A percentile compares a stretch with the other conserved stretches of the same genome.
phyloP scores from a whole-genome alignment of 2,888 invertebrate genomes.

The Theretra japonica region DNA sequence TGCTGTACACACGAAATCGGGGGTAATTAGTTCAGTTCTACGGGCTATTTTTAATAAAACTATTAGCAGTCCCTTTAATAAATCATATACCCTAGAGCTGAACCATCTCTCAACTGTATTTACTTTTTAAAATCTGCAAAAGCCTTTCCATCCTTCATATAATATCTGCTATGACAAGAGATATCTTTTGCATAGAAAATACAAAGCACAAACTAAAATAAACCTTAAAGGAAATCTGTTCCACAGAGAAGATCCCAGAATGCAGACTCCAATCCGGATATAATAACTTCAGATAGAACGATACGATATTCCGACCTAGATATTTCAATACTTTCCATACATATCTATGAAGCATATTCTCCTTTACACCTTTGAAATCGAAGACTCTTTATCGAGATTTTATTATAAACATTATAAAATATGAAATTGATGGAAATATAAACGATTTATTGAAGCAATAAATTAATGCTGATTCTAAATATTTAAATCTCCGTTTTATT shows the following conservation, averaged over 20 bases:
- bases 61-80: too few species aligned
- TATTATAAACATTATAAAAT: too few species aligned
- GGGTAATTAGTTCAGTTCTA: too few species aligned
- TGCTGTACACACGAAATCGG: too few species aligned
- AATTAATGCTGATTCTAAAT: too few species aligned
- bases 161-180: too few species aligned
- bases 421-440: too few species aligned
- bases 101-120: neutral
- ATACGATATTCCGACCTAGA: constrained; percentile 14
- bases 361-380: neutral
- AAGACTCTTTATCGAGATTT: neutral
- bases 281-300: constrained; percentile 5
- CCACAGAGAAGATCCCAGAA: neutral
- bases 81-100: neutral
- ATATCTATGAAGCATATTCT: neutral
- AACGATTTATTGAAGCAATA: too few species aligned
- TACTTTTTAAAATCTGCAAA: neutral
- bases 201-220: neutral
- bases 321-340: neutral
- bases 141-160: neutral
- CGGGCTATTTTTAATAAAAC: too few species aligned
- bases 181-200: too few species aligned
- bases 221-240: constrained; percentile 6
- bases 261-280: neutral
- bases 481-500: too few species aligned